phyloP scores from a whole-genome alignment of 2,888 invertebrate species.

The Clepsis dumicolana region DNA sequence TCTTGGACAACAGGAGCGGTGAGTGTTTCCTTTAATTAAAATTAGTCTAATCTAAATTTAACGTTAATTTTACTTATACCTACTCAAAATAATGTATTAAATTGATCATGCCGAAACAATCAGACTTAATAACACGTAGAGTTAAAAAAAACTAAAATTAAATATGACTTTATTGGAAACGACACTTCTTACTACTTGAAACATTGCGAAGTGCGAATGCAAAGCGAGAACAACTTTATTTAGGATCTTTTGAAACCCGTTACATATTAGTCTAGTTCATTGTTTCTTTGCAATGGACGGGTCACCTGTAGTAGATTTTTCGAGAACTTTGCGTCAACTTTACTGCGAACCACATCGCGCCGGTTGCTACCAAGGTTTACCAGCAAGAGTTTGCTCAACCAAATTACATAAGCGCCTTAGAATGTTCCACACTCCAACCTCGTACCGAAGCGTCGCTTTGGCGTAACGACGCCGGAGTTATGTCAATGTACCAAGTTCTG shows the following conservation, averaged over 20 bases:
- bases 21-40: slow-evolving; percentile 62
- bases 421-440: slow-evolving; percentile 54
- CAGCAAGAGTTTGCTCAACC: slow-evolving; percentile 60
- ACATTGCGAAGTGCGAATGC: neutral
- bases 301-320: slow-evolving; percentile 19
- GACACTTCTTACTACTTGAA: neutral
- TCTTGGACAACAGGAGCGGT: slow-evolving; percentile 91
- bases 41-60: neutral
- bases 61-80: neutral
- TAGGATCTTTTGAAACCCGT: neutral
- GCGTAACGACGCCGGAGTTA: slow-evolving; percentile 52
- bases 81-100: neutral
- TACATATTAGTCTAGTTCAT: neutral
- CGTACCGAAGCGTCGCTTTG: slow-evolving; percentile 51
- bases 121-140: neutral
- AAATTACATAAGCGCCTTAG: slow-evolving; percentile 62
- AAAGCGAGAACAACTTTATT: neutral
- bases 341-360: slow-evolving; percentile 23
- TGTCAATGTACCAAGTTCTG: slow-evolving; percentile 45
- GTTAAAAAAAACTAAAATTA: neutral
- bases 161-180: neutral
- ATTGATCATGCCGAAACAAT: neutral
- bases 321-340: slow-evolving; percentile 32
- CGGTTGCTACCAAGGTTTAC: slow-evolving; percentile 39
- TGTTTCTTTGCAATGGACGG: slow-evolving; percentile 6